Evolutionary conservation across 2,797 vertebrate genomes (phyloP), one percentile per base, ranked within the genome.

Genomic region (Eidolon dupreanum): DNA sequence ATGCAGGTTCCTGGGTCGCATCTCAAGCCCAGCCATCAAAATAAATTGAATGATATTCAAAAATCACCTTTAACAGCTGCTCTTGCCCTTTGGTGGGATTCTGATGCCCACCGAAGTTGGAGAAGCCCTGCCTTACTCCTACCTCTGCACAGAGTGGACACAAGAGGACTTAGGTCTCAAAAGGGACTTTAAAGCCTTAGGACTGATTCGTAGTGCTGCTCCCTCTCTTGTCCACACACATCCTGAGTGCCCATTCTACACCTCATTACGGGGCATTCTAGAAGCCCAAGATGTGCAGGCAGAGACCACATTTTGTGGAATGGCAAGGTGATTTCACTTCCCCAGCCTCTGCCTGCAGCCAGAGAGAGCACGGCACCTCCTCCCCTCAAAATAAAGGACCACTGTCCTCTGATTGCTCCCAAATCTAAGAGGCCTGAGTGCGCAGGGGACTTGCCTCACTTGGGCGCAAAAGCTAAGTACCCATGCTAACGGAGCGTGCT

Each of bases 261-360:
- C 24, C 55, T 24, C 31, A 0, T 63, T 11, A 2, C 10, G 10
- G 17, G 43, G 22, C 20, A 16, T 65, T 49, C 38, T 9, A 20
- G 65, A 63, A 73, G 16, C 6, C n/a, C 3, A 0, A 43, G 33
- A 3, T 31, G 5, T 28, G 36, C 71, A 90, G 38, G 36, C 26
- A 31, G n/a, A 41, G 22, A 5, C 8, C 5, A 15, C 0, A 0
- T 55, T 77, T 28, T 38, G 16, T 7, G 17, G n/a, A 17, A 13
- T 4, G 59, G 5, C 38, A 17, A 1, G n/a, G 31, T 2, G 33
- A 78, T 61, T 6, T 31, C 36, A 22, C 4, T 33, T 13, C 53
- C 24, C n/a, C 11, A 51, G 26, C 38, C 51, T 71, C 87, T 24
- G 15, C 36, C 28, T 43, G n/a, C 2, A 83, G 31, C 55, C 33